Percentiles rank a stretch among this genome's conserved stretches.
Conservation (phyloP, 1,140 invertebrate genomes). For the Scaptomyza graminum region DNA sequence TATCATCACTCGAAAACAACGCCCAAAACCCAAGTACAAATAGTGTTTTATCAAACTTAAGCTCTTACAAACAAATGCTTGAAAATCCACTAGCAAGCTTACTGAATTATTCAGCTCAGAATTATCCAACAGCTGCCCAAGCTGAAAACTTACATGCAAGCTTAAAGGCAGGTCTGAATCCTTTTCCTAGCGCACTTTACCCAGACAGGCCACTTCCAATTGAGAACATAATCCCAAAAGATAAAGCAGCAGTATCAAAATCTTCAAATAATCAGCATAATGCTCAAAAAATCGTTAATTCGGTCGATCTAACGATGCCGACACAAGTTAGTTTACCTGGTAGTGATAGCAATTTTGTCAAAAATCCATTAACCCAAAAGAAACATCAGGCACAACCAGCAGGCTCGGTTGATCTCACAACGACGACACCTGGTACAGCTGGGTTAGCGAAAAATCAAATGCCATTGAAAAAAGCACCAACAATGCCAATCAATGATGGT, state of each 20-base stretch:
- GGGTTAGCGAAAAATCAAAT: neutral
- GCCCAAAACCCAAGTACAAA: slow-evolving; percentile 13
- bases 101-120: slow-evolving; percentile 35
- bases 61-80: slow-evolving; percentile 42
- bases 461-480: neutral
- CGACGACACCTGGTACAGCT: neutral
- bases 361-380: neutral
- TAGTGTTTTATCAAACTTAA: slow-evolving; percentile 32
- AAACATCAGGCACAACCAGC: slow-evolving; percentile 15
- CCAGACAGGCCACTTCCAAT: slow-evolving; percentile 1
- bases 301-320: slow-evolving; percentile 29
- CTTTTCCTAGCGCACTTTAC: slow-evolving; percentile 9
- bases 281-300: slow-evolving; percentile 7
- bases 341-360: neutral
- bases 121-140: slow-evolving; percentile 15
- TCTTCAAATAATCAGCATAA: slow-evolving; percentile 12
- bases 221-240: slow-evolving; percentile 18
- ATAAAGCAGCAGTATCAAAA: slow-evolving; percentile 18
- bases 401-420: slow-evolving; percentile 16
- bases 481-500: neutral
- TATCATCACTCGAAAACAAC: slow-evolving; percentile 9
- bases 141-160: slow-evolving; percentile 10
- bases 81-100: slow-evolving; percentile 37
- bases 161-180: slow-evolving; percentile 2
- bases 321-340: neutral